phyloP scores from a whole-genome alignment of 2,113 vertebrate species.

The Tetrao urogallus region DNA sequence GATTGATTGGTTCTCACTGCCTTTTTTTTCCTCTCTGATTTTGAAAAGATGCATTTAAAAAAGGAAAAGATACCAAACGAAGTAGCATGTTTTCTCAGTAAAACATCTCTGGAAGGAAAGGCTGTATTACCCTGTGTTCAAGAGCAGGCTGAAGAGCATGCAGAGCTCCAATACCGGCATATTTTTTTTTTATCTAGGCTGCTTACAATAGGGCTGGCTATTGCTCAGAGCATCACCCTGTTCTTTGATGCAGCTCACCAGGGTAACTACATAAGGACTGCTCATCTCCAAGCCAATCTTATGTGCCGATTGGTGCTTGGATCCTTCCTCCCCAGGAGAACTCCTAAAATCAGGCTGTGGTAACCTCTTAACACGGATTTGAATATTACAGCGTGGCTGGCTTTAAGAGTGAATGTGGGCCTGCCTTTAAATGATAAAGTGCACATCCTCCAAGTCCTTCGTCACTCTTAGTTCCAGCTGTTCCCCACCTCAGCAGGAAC shows the following conservation, averaged over 20 bases:
- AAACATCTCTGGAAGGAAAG: neutral
- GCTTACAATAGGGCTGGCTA: neutral
- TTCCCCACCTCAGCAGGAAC: conserved; percentile 14
- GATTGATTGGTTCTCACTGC: neutral
- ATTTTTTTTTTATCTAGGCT: neutral
- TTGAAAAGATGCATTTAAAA: neutral
- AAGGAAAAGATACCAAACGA: neutral
- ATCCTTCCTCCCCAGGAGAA: neutral
- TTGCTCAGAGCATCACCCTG: neutral
- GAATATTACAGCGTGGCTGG: neutral
- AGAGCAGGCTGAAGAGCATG: neutral
- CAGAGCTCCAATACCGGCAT: neutral
- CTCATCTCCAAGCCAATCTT: neutral
- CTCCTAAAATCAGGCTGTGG: neutral
- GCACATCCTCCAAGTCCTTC: neutral
- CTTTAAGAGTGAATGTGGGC: neutral
- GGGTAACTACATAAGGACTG: neutral
- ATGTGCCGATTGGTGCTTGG: neutral
- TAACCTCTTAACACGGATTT: neutral
- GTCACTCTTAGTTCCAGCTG: neutral
- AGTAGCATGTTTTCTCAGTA: neutral
- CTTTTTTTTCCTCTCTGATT: neutral
- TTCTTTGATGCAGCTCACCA: neutral
- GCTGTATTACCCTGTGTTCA: neutral
- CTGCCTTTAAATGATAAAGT: conserved; percentile 26